Evolutionary conservation across 2,888 invertebrate genomes (phyloP), one percentile per base, ranked within the genome.

Genomic region (Hanleya hanleyi): DNA sequence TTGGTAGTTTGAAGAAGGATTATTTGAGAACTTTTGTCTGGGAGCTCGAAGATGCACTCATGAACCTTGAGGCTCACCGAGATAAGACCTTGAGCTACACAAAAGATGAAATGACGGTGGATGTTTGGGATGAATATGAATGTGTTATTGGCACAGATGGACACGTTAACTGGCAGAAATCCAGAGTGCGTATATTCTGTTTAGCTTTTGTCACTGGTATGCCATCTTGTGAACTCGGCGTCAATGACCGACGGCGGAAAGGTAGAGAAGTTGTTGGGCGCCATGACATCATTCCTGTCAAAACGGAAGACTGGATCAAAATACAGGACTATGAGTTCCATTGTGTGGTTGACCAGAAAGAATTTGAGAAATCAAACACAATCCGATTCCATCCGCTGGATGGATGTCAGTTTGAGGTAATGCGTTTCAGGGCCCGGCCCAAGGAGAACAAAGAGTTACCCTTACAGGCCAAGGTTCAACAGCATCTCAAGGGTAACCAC

Each of bases 251-350:
- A 93, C 94, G 96, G 91, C 93, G 98, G n/a, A 97, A 98, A 91
- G 99, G 99, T n/a, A 95, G 95, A 91, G 99, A 99, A 93, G 98
- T 99, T 69, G 99, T 99, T 0, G 98, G 99, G 0, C 93, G 99
- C 3, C 98, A 98, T 91, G 99, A 99, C 92, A 99, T 99, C 90
- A 97, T 99, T 89, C 99, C 99, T 32, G 88, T 90, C 29, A 89
- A 89, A 78, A 99, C 99, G 0, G 99, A 99, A 92, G 97, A 99
- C 92, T 99, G 99, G 99, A 99, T 99, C 88, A 94, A 97, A 50
- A 93, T 99, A 70, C 98, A 99, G 92, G 94, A 94, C 66, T 94
- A 96, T 0, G 97, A 98, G 91, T 98, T 99, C 91, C 98, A 99
- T 92, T 94, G 95, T 70, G 96, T 96, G 89, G 96, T 99, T 67